Percentiles rank a stretch among this genome's conserved stretches.
These are phyloP conservation scores for fruit fly (Drosophila melanogaster) DNA, from an alignment of 1,140 invertebrate species.

Conservation along the genomic window DNA sequence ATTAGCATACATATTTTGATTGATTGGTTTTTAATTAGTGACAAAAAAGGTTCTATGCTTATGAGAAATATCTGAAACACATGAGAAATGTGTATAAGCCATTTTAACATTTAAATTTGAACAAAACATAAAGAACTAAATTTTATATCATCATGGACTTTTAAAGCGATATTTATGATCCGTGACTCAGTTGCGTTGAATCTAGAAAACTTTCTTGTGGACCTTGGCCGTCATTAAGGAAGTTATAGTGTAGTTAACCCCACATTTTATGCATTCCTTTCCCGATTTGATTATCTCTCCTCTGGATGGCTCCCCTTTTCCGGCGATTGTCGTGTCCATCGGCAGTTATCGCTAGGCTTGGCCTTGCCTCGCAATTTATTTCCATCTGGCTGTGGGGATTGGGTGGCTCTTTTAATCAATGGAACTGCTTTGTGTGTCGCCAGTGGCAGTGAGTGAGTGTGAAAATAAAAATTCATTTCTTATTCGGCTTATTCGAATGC, in stretches of 20 bases:
- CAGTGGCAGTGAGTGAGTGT: conserved; percentile 24
- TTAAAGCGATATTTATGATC: background rate
- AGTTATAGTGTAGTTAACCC: conserved; percentile 5
- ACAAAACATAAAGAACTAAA: background rate
- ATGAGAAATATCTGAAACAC: too few species aligned
- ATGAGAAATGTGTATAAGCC: too few species aligned
- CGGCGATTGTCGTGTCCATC: conserved; percentile 63
- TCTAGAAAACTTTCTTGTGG: background rate
- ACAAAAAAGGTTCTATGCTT: background rate
- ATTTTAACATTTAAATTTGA: background rate
- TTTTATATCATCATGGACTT: background rate
- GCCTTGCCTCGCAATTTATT: conserved; percentile 66
- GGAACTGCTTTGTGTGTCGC: conserved; percentile 63
- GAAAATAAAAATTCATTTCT: conserved; percentile 44
- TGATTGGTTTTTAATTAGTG: background rate
- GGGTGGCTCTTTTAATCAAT: conserved; percentile 65
- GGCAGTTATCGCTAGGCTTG: conserved; percentile 72
- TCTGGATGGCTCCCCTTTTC: conserved; percentile 17
- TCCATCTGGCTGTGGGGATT: conserved; percentile 30
- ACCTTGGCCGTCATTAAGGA: background rate
- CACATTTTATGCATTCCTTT: conserved; percentile 43
- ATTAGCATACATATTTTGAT: background rate
- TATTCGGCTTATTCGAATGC: conserved; percentile 62
- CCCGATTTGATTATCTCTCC: conserved; percentile 42
- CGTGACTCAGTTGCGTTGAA: conserved; percentile 6